Conservation (phyloP, 1,140 invertebrate genomes). For the Bombyx mandarina region DNA sequence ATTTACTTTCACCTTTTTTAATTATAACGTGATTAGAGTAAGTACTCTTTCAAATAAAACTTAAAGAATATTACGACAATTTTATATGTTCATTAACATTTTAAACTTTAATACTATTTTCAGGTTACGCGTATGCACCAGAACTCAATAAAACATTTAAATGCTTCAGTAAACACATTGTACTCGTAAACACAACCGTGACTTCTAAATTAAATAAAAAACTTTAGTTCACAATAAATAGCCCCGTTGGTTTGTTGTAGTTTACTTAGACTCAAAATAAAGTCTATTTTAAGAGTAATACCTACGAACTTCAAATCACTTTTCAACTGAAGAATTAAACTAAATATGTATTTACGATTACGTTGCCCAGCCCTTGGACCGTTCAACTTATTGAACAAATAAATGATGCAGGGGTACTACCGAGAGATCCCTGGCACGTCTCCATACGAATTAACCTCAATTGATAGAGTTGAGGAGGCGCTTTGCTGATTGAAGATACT, state of each 20-base stretch:
- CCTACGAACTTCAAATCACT: too few species aligned
- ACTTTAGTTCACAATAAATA: too few species aligned
- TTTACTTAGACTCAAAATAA: too few species aligned
- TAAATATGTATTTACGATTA: too few species aligned
- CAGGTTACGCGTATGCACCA: constrained; percentile 17
- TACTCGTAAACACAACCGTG: constrained; percentile 3
- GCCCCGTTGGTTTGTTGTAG: too few species aligned
- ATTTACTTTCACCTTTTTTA: too few species aligned
- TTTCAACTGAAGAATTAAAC: too few species aligned
- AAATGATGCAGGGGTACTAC: constrained; percentile 59
- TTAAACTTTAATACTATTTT: constrained; percentile 50
- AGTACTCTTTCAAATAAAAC: too few species aligned
- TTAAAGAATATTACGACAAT: constrained; percentile 28
- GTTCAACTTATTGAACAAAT: constrained; percentile 47
- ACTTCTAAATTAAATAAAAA: not conserved
- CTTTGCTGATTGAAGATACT: constrained; percentile 62
- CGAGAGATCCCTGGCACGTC: constrained; percentile 55
- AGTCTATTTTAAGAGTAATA: too few species aligned
- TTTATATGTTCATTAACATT: constrained; percentile 64
- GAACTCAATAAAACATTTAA: constrained; percentile 31
- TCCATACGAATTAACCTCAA: constrained; percentile 68
- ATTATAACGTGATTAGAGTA: too few species aligned
- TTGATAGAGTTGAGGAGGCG: constrained; percentile 59
- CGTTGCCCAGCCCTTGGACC: too few species aligned
- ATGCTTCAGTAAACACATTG: constrained; percentile 25